Base-by-base conservation (phyloP, 1,140 invertebrate genomes). In the Euglossa dilemma region DNA sequence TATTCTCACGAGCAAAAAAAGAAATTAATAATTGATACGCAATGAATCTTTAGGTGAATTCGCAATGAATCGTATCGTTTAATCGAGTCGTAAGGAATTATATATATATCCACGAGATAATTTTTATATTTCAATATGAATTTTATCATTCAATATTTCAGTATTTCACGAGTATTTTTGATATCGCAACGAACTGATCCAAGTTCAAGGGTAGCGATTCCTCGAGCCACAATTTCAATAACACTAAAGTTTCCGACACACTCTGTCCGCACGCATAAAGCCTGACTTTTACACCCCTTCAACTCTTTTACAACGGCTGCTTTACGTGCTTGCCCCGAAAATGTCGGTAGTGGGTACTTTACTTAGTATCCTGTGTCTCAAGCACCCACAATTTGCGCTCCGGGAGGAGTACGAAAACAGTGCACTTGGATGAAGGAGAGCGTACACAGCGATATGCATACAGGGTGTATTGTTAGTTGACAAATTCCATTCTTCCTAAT, bases 311-410 rank as follows among this genome's bases (percentile, higher is more conserved):
- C 71, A 72, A 71, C 69, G 43, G 61, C 43, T 81, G 80, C 54
- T 85, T 87, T 85, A 85, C 74, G 82, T 80, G 70, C 63, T 67
- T 43, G 23, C 28, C 43, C 74, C 87, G 82, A 87, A 88, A 87
- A 87, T 66, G 82, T 79, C 69, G 43, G 36, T 45, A 61, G 23
- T 61, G 67, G 78, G 71, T 59, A 52, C 63, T 85, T 79, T 75
- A 66, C 70, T 75, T 28, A 28, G 56, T 82, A 87, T 87, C 61
- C 73, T 74, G 71, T 61, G 79, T 81, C 76, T 87, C 71, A 52
- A 79, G 78, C 63, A 70, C 56, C 75, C 45, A 56, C 75, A 85
- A 85, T 87, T 88, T 85, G 81, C 56, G 73, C 75, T 79, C 61
- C 23, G n/a, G 71, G 14, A 83, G 77, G 66, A 71, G 70, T 80